Evolutionary conservation across 2,113 vertebrate genomes (phyloP).

Genomic region (Limanda limanda): DNA sequence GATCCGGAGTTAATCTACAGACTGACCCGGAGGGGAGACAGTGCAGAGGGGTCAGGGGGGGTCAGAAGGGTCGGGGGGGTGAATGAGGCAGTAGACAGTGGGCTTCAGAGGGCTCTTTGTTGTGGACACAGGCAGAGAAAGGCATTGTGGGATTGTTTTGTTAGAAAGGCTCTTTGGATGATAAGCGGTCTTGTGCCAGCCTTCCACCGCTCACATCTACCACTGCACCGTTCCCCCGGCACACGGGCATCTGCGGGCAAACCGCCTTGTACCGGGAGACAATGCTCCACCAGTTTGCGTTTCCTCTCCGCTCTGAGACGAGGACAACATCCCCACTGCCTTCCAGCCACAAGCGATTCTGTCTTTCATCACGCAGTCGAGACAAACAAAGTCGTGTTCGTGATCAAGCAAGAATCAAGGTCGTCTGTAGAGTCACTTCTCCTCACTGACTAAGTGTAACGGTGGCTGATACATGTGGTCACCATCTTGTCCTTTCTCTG

Average conservation of each 20-base stretch:
- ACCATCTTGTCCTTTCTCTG: slow-evolving; percentile 6
- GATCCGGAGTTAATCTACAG: slow-evolving; percentile 9
- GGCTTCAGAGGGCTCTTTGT: slow-evolving; percentile 68
- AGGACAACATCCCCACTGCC: not conserved
- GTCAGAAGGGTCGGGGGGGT: slow-evolving; percentile 9
- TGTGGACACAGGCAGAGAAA: slow-evolving; percentile 35
- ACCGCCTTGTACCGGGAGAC: slow-evolving; percentile 59
- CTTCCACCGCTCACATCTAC: slow-evolving; percentile 57
- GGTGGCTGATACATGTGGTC: not conserved
- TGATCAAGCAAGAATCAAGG: not conserved
- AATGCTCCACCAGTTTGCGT: slow-evolving; percentile 49
- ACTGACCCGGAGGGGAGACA: slow-evolving; percentile 11
- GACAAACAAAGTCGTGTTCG: not conserved
- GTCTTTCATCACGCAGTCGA: too few relatives aligned
- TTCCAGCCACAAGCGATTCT: not conserved
- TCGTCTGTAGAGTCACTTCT: not conserved
- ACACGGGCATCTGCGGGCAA: slow-evolving; percentile 21
- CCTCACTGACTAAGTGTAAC: not conserved
- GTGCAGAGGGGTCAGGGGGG: slow-evolving; percentile 54
- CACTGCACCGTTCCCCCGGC: slow-evolving; percentile 35
- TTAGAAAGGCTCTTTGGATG: slow-evolving; percentile 23
- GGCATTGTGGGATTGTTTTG: slow-evolving; percentile 68
- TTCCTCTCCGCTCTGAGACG: not conserved
- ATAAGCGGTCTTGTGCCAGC: slow-evolving; percentile 68
- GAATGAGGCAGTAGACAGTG: slow-evolving; percentile 48